Conservation (phyloP, 2,888 invertebrate genomes). For the Drosophila acutilabella region DNA sequence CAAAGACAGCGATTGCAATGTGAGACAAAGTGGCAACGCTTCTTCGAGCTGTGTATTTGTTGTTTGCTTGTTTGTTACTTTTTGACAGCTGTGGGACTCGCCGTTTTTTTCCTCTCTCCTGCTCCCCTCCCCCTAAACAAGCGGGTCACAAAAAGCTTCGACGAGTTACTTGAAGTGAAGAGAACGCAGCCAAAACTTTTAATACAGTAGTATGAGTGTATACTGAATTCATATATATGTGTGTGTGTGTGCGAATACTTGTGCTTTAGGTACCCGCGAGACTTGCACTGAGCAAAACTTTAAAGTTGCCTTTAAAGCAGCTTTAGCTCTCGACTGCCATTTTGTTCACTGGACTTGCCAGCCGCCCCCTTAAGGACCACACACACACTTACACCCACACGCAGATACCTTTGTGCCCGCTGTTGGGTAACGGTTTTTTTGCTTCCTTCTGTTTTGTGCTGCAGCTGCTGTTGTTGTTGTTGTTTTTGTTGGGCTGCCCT, state of each 20-base stretch:
- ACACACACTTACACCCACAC: background rate
- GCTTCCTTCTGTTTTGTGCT: conserved; percentile 16
- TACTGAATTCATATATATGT: conserved; percentile 9
- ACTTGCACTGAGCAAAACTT: conserved; percentile 32
- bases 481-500: conserved; percentile 32
- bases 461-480: conserved; percentile 24
- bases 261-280: conserved; percentile 23
- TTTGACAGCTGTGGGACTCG: conserved; percentile 32
- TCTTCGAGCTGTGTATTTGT: background rate
- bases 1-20: conserved; percentile 34
- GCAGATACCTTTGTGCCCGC: conserved; percentile 5
- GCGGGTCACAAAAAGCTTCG: conserved; percentile 45
- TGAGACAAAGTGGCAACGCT: conserved; percentile 41
- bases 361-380: conserved; percentile 19
- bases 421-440: conserved; percentile 40
- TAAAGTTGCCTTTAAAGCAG: conserved; percentile 62
- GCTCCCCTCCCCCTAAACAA: background rate
- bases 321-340: conserved; percentile 12
- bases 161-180: conserved; percentile 53
- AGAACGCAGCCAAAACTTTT: conserved; percentile 49
- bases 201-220: conserved; percentile 12
- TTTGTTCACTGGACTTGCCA: conserved; percentile 9
- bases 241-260: conserved; percentile 8
- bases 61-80: conserved; percentile 26
- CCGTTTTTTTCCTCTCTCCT: background rate